Base-by-base conservation (phyloP, 2,888 invertebrate species). In the Limnephilus auricula region DNA sequence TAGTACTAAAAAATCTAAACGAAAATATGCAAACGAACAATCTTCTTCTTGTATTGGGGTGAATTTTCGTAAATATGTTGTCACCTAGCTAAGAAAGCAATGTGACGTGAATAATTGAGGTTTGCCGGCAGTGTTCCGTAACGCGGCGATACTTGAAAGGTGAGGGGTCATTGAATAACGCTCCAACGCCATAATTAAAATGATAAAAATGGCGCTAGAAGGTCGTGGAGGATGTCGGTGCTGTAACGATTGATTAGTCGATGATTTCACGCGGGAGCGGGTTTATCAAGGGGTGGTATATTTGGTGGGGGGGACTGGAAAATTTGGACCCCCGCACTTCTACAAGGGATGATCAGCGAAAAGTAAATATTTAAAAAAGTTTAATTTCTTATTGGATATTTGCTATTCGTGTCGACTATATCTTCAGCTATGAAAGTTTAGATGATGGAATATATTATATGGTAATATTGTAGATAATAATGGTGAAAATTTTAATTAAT, bases 201-300 rank as follows among this genome's bases (percentile, higher is more conserved):
- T 87, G 15, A 87, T 32, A 87, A 87, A 87, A 87, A 87, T 50
- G 87, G 87, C 18, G n/a, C 40, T 5, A 37, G 34, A 88, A 30
- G 18, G 34, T 32, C 12, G 65, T 30, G 34, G 78, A 65, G 78
- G n/a, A 25, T 34, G 34, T 32, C 34, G 34, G n/a, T 78, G 78
- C 18, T 88, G 10, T 88, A 78, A 88, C 87, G 87, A 88, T 88
- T 88, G 87, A 88, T 88, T 88, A 88, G 87, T 79, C 87, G 87
- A 88, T 88, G 65, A 88, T 88, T 88, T 88, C 78, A 88, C 87
- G 87, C 87, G 34, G 78, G 87, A 88, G n/a, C 34, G 78, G 79
- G 87, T 78, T 88, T 34, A 37, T 65, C 9, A 25, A 65, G 65
- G 65, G 34, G 32, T 6, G 32, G 31, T 40, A 85, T 3, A 50